Conservation (phyloP, 2,888 invertebrate genomes). For the Marronus borbonicus region DNA sequence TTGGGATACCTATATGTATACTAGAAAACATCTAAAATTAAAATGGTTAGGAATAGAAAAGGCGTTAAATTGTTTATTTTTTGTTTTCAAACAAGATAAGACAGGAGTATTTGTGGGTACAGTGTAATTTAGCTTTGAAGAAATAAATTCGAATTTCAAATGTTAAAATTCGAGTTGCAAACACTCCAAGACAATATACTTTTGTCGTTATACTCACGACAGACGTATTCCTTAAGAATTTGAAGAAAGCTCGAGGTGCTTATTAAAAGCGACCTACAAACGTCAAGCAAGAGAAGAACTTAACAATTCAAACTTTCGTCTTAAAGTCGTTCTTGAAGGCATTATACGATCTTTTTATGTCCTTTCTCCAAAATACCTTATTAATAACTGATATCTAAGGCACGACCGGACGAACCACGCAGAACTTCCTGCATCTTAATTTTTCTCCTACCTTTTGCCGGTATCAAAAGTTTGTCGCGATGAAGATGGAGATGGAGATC, state of each 20-base stretch:
- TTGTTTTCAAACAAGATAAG: too few relatives aligned
- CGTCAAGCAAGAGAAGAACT: neutral
- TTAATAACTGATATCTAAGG: constrained; percentile 23
- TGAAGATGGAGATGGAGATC: constrained; percentile 1
- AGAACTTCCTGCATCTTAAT: constrained; percentile 26
- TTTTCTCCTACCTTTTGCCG: constrained; percentile 9
- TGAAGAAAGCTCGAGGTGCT: neutral
- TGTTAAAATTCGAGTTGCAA: too few relatives aligned
- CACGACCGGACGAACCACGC: neutral
- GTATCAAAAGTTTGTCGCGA: neutral
- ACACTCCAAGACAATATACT: too few relatives aligned
- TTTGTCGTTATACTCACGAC: neutral
- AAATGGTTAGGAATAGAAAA: too few relatives aligned
- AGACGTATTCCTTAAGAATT: neutral
- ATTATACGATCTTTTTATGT: neutral
- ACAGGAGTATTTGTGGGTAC: too few relatives aligned
- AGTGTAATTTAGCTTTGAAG: too few relatives aligned
- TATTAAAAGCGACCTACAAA: constrained; percentile 4
- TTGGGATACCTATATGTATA: too few relatives aligned
- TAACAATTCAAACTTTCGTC: neutral
- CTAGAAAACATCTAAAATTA: too few relatives aligned
- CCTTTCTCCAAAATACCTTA: constrained; percentile 3
- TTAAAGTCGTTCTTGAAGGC: neutral
- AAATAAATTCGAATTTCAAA: too few relatives aligned
- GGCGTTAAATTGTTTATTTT: too few relatives aligned